Conservation (phyloP, 2,113 vertebrate species). For the Desmodus rotundus region DNA sequence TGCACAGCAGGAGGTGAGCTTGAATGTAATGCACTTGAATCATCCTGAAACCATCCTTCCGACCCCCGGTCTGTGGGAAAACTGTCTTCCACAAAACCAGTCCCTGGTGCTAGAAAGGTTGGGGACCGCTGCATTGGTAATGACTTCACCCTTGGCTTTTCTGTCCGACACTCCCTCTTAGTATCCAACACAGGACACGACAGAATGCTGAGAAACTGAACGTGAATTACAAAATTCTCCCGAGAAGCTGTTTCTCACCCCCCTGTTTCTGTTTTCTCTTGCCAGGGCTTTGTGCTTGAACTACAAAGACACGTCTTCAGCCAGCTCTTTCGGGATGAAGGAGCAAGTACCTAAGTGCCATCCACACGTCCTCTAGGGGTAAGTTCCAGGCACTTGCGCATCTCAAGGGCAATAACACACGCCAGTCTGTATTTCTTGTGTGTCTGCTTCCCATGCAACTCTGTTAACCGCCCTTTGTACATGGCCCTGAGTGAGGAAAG, state of each 20-base stretch:
- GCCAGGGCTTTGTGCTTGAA: neutral
- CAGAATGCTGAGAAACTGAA: neutral
- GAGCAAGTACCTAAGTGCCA: accelerated
- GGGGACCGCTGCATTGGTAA: neutral
- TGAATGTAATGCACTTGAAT: too few relatives aligned
- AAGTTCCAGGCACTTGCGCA: neutral
- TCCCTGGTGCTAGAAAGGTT: too few relatives aligned
- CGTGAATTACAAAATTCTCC: neutral
- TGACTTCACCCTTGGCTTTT: neutral
- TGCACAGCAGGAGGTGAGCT: too few relatives aligned
- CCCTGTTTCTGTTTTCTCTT: neutral
- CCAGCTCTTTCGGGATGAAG: neutral
- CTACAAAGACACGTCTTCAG: neutral
- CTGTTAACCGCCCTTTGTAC: neutral
- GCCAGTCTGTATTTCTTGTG: neutral
- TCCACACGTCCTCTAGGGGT: neutral
- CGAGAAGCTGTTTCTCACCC: neutral
- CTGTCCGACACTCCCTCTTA: neutral
- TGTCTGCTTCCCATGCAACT: neutral
- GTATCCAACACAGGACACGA: neutral
- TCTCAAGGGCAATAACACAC: neutral
- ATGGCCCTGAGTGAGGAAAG: too few relatives aligned
- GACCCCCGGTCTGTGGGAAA: too few relatives aligned
- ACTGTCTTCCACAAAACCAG: too few relatives aligned
- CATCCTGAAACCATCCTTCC: too few relatives aligned